These are phyloP conservation scores for western clawed frog (Xenopus tropicalis) DNA, from an alignment of 2,113 vertebrate genomes.

Conservation along the genomic window UCB_Xtro_10.0 CM004447.2:66610001-66610500, in stretches of 20 bases:
- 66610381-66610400: conserved; percentile 37
- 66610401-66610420: conserved; percentile 35
- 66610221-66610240: background rate
- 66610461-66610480: conserved; percentile 28
- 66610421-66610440: conserved; percentile 19
- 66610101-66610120: too few relatives aligned
- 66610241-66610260: conserved; percentile 10
- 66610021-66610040: too few relatives aligned
- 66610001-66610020: too few relatives aligned
- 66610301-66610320: background rate
- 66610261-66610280: conserved; percentile 17
- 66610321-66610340: conserved; percentile 17
- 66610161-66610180: too few relatives aligned
- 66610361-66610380: conserved; percentile 37
- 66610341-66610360: conserved; percentile 27
- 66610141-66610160: too few relatives aligned
- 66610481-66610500: conserved; percentile 37
- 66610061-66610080: too few relatives aligned
- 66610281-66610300: conserved; percentile 32
- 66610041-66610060: too few relatives aligned
- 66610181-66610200: background rate
- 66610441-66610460: conserved; percentile 27
- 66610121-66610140: too few relatives aligned
- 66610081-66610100: too few relatives aligned
- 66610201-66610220: background rate